These are phyloP conservation scores for Eudemis profundana DNA, from an alignment of 2,888 invertebrate species.

Conservation along the genomic window DNA sequence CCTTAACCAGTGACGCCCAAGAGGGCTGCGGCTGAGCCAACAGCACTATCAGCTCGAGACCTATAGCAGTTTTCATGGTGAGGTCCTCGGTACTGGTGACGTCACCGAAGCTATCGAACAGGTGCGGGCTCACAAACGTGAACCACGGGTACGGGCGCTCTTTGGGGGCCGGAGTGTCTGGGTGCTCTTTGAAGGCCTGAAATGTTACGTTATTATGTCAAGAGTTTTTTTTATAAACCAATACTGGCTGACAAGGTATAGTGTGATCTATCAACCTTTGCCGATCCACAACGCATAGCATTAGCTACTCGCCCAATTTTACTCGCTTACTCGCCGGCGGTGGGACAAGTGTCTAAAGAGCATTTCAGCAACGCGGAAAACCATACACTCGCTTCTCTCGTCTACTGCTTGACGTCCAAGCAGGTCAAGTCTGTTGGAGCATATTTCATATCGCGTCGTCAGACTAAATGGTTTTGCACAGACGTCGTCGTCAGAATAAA, in stretches of 20 bases:
- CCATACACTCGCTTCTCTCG: too few relatives aligned
- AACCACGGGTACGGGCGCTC: conserved; percentile 89
- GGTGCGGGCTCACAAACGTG: conserved; percentile 87
- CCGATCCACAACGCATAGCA: too few relatives aligned
- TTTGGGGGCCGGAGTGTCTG: conserved; percentile 54
- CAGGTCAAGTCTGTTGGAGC: too few relatives aligned
- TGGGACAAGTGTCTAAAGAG: too few relatives aligned
- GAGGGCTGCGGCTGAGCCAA: conserved; percentile 91
- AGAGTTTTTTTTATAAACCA: background rate
- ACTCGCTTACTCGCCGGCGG: too few relatives aligned
- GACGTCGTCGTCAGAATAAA: too few relatives aligned
- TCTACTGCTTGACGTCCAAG: too few relatives aligned
- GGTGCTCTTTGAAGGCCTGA: conserved; percentile 72
- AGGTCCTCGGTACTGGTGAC: conserved; percentile 73
- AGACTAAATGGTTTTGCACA: too few relatives aligned
- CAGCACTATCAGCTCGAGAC: conserved; percentile 89
- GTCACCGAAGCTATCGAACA: conserved; percentile 79
- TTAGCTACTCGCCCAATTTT: too few relatives aligned
- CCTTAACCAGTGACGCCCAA: conserved; percentile 91
- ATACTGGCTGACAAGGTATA: too few relatives aligned
- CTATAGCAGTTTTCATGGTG: conserved; percentile 86
- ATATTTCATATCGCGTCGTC: too few relatives aligned
- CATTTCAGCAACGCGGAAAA: too few relatives aligned
- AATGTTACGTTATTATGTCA: conserved; percentile 27
- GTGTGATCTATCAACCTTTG: conserved; percentile 8